Conservation (phyloP, 2,888 invertebrate genomes). For the Vanessa cardui region DNA sequence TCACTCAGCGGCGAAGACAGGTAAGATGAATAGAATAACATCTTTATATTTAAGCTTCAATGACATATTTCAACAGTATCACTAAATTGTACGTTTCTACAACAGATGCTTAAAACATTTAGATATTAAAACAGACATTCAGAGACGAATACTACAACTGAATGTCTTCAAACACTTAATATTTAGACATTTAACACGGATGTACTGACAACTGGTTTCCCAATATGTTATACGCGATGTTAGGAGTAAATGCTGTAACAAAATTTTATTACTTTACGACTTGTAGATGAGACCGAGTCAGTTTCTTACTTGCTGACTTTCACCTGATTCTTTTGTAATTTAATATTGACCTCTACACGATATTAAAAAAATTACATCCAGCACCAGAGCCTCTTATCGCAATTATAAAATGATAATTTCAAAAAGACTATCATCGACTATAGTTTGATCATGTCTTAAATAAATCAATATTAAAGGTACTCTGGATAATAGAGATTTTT, state of each 20-base stretch:
- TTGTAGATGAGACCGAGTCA: too few relatives aligned
- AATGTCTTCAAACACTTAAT: slow-evolving; percentile 1
- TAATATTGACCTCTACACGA: too few relatives aligned
- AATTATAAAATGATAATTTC: background rate
- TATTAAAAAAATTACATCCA: too few relatives aligned
- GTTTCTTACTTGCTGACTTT: too few relatives aligned
- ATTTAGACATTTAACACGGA: background rate
- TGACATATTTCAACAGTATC: background rate
- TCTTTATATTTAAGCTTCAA: background rate
- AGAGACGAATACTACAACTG: background rate
- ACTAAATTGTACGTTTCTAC: slow-evolving; percentile 15
- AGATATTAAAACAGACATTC: slow-evolving; percentile 1
- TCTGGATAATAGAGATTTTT: background rate
- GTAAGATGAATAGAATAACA: background rate
- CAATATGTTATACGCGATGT: background rate
- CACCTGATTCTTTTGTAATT: too few relatives aligned
- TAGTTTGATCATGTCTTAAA: background rate
- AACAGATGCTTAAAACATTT: slow-evolving; percentile 9
- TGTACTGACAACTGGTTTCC: background rate
- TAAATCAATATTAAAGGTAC: background rate
- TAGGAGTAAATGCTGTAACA: too few relatives aligned
- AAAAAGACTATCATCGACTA: background rate
- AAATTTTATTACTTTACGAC: too few relatives aligned
- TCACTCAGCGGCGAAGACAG: background rate
- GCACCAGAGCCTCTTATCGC: too few relatives aligned